Percentiles rank a stretch among this genome's conserved stretches.
These are phyloP conservation scores for Conger conger DNA, from an alignment of 2,113 vertebrate species.

Conservation along the genomic window DNA sequence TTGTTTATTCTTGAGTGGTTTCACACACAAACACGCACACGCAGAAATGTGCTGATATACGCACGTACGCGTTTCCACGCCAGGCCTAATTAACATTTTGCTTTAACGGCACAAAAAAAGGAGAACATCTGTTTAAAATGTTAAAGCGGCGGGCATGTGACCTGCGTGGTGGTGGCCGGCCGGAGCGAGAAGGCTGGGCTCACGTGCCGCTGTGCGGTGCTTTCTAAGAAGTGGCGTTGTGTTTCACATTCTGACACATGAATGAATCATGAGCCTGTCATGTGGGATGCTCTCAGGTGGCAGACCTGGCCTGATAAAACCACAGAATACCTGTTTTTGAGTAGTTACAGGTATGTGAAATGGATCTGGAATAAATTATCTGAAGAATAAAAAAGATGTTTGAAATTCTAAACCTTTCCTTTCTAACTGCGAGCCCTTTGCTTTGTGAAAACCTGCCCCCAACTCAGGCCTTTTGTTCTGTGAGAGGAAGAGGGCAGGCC, in stretches of 20 bases:
- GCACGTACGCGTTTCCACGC: background rate
- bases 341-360: conserved; percentile 17
- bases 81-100: background rate
- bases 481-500: background rate
- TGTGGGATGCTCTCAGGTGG: background rate
- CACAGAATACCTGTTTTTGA: background rate
- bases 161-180: background rate
- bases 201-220: background rate
- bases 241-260: background rate
- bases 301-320: background rate
- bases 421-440: background rate
- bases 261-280: background rate
- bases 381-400: background rate
- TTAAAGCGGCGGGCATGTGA: background rate
- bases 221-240: background rate
- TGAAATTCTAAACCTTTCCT: background rate
- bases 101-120: background rate
- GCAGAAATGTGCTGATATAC: background rate
- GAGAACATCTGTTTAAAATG: background rate
- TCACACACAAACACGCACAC: background rate
- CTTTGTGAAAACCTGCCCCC: background rate
- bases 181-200: background rate
- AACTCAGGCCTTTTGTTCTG: background rate
- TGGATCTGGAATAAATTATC: background rate
- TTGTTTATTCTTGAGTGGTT: background rate